phyloP scores from a whole-genome alignment of 2,888 invertebrate species.

The Pogonocherus hispidulus region DNA sequence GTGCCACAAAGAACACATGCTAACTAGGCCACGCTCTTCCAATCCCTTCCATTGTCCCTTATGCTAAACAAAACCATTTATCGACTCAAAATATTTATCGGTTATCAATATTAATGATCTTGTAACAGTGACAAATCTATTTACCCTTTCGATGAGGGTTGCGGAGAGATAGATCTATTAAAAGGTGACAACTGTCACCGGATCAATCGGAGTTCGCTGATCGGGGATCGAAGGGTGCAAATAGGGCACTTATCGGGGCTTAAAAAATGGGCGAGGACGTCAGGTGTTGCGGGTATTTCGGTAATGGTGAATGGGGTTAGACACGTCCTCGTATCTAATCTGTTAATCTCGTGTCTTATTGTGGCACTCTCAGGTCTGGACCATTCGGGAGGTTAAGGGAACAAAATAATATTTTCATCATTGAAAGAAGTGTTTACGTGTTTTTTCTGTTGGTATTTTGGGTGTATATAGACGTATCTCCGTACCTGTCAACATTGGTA shows the following conservation, averaged over 20 bases:
- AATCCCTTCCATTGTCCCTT: slow-evolving; percentile 40
- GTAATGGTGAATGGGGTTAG: slow-evolving; percentile 49
- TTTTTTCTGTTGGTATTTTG: no score
- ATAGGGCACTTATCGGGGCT: slow-evolving; percentile 53
- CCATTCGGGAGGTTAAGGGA: no score
- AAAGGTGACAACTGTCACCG: slow-evolving; percentile 43
- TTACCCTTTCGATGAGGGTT: slow-evolving; percentile 33
- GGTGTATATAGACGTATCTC: no score
- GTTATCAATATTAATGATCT: slow-evolving; percentile 60
- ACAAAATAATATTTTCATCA: no score
- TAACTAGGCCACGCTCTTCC: slow-evolving; percentile 50
- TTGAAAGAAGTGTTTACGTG: no score
- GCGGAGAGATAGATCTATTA: slow-evolving; percentile 46
- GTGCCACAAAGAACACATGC: slow-evolving; percentile 46
- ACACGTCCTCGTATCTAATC: slow-evolving; percentile 45
- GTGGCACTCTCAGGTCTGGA: no score
- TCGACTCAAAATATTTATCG: slow-evolving; percentile 62
- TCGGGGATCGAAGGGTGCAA: slow-evolving; percentile 45
- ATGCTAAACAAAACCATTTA: slow-evolving; percentile 47
- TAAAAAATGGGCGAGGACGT: slow-evolving; percentile 51
- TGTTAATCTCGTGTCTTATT: no score
- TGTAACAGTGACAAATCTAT: slow-evolving; percentile 61
- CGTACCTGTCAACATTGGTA: no score
- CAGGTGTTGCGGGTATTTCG: slow-evolving; percentile 50
- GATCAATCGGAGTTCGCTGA: slow-evolving; percentile 36